Conservation (phyloP, 2,113 vertebrate species). For the Nannobrachium achirus region DNA sequence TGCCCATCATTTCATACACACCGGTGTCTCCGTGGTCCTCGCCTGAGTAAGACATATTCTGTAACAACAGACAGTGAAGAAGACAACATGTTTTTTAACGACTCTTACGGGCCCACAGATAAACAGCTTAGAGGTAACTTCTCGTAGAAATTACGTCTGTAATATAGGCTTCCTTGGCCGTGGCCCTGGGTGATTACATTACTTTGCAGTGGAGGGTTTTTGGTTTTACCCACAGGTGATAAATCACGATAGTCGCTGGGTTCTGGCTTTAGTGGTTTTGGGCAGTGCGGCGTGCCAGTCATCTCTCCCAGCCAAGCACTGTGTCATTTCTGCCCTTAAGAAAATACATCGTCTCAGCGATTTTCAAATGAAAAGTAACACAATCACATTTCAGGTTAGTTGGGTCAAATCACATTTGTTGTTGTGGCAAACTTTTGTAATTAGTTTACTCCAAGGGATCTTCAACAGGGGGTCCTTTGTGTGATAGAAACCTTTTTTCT, state of each 20-base stretch:
- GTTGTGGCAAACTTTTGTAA: too few species aligned
- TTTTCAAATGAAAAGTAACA: background rate
- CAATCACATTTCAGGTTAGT: too few species aligned
- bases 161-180: background rate
- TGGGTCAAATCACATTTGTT: too few species aligned
- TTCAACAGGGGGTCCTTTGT: too few species aligned
- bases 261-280: too few species aligned
- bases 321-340: too few species aligned
- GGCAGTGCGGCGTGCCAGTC: too few species aligned
- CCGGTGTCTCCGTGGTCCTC: constrained; percentile 51
- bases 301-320: too few species aligned
- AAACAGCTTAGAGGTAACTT: constrained; percentile 1
- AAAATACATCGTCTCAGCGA: background rate
- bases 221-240: constrained; percentile 3
- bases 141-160: background rate
- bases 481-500: too few species aligned
- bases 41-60: constrained; percentile 46
- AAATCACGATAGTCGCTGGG: background rate
- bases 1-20: constrained; percentile 73
- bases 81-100: too few species aligned
- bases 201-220: background rate
- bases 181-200: background rate
- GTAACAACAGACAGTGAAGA: constrained; percentile 30
- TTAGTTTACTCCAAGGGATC: too few species aligned
- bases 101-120: background rate